These are phyloP conservation scores for Chromoteleia sp. DNA, from an alignment of 2,888 invertebrate genomes.

Conservation along the genomic window DNA sequence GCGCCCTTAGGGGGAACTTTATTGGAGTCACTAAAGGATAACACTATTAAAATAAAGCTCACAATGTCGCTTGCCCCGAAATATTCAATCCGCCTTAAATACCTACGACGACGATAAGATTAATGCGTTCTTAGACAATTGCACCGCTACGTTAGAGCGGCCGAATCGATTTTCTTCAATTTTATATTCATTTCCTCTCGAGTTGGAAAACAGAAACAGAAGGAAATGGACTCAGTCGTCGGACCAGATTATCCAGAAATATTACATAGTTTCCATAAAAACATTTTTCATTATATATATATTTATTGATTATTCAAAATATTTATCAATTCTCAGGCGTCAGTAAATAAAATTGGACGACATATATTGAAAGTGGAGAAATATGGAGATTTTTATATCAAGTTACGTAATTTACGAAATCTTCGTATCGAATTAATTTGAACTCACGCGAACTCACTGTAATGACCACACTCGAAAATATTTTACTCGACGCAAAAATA, in stretches of 20 bases:
- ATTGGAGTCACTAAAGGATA: constrained; percentile 45
- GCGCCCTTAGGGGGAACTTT: constrained; percentile 54
- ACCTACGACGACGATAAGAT: constrained; percentile 24
- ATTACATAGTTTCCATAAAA: constrained; percentile 27
- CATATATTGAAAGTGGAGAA: too few relatives aligned
- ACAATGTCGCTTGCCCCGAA: constrained; percentile 7
- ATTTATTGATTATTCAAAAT: constrained; percentile 1
- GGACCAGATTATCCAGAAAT: constrained; percentile 10
- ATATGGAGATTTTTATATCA: too few relatives aligned
- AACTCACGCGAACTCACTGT: too few relatives aligned
- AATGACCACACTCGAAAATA: too few relatives aligned
- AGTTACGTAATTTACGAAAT: too few relatives aligned
- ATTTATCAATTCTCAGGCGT: background rate
- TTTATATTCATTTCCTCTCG: constrained; percentile 34
- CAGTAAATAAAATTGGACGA: background rate
- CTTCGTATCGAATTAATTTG: too few relatives aligned
- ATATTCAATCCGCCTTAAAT: constrained; percentile 44
- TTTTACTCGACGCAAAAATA: too few relatives aligned
- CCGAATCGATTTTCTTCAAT: constrained; percentile 49
- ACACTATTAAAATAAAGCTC: constrained; percentile 56
- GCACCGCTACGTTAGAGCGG: background rate
- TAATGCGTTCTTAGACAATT: constrained; percentile 32
- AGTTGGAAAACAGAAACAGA: constrained; percentile 27
- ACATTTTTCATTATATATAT: constrained; percentile 25
- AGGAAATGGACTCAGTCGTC: constrained; percentile 6